A percentile compares a stretch with the other conserved stretches of the same genome.
These are phyloP conservation scores for Popillia japonica DNA, from an alignment of 1,140 invertebrate species.

Conservation along the genomic window DNA sequence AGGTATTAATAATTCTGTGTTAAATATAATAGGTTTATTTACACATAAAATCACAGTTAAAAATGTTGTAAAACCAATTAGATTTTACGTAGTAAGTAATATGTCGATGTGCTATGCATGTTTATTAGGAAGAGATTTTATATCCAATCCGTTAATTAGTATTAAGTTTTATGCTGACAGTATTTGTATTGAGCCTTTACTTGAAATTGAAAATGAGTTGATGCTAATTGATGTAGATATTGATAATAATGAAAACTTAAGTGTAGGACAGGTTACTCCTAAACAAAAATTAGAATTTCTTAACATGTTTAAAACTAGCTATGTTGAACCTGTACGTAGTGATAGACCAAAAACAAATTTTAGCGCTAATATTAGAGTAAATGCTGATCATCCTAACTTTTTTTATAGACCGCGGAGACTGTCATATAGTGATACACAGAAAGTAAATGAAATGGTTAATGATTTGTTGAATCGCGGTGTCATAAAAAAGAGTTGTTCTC, in stretches of 20 bases:
- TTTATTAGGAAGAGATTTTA: not conserved
- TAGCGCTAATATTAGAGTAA: no score
- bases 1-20: no score
- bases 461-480: conserved; percentile 53
- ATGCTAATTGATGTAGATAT: not conserved
- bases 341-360: no score
- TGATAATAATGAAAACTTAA: no score
- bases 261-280: no score
- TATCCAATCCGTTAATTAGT: not conserved
- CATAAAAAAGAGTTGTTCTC: conserved; percentile 50
- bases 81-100: not conserved
- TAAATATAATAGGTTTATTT: no score
- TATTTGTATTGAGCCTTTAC: not conserved
- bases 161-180: not conserved
- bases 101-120: not conserved
- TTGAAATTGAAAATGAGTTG: not conserved
- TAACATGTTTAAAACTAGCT: no score
- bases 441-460: conserved; percentile 52
- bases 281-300: no score
- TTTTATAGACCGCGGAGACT: conserved; percentile 54
- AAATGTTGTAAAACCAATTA: not conserved
- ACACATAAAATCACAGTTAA: no score
- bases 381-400: conserved; percentile 21
- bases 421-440: conserved; percentile 46
- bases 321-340: no score